Base-by-base conservation (phyloP, 2,888 invertebrate species). In the Abrostola triplasia region DNA sequence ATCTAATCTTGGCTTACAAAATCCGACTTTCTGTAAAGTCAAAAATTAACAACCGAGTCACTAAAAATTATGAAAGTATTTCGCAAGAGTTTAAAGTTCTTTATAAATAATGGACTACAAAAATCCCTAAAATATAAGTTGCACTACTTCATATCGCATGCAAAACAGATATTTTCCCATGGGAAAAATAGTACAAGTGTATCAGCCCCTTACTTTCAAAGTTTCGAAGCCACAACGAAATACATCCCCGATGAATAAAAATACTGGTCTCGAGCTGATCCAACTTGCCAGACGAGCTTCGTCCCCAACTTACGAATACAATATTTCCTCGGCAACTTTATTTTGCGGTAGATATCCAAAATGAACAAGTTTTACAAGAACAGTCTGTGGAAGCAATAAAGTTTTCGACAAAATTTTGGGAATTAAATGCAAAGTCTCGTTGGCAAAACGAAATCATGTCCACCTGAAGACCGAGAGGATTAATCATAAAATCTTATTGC, bases 321-420 rank as follows among this genome's bases (percentile, higher is more conserved):
- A 88, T 86, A 88, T 85, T 88, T 79, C 81, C 78, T 59, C 73
- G 66, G 61, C 69, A 84, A 83, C 79, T 85, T 86, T 85, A 85
- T 83, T 84, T 83, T 81, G 82, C 80, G 81, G 81, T 73, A 67
- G 77, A 75, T 83, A 80, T 77, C 76, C 76, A 82, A 84, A 88
- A 87, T 84, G 86, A 87, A 81, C 85, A 87, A 89, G 84, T 88
- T 88, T 84, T 66, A 74, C 79, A 80, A 80, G 82, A 86, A 81
- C 86, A 82, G 82, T 85, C 85, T 84, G 86, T 62, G 60, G 75
- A 79, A 80, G 84, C 83, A 82, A 85, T 87, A 87, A 90, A 89
- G 80, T 88, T 88, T 82, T 81, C 73, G 73, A 70, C 53, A 59
- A 79, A 79, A 83, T 85, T 84, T 65, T 58, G 59, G 67, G 73